These are phyloP conservation scores for Manis crassicaudata DNA, from an alignment of 2,797 vertebrate genomes.

Conservation along the genomic window DNA sequence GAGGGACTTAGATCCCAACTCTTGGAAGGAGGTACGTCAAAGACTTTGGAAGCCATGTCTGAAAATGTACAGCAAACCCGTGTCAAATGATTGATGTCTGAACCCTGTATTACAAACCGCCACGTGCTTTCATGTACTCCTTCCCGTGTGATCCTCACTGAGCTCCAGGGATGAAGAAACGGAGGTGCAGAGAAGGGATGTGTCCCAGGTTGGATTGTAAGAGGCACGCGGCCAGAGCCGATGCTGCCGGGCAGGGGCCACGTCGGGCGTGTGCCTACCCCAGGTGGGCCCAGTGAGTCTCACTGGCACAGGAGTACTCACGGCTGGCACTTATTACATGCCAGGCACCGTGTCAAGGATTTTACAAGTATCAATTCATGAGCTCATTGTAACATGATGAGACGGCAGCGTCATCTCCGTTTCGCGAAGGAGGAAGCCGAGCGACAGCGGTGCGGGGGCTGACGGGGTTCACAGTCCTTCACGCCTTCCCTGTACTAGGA, in stretches of 20 bases:
- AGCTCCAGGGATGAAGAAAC: neutral
- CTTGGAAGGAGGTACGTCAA: accelerated
- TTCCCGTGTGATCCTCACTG: neutral
- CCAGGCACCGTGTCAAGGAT: neutral
- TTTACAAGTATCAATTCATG: neutral
- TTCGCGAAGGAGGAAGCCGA: neutral
- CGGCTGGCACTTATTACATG: neutral
- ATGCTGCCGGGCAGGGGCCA: neutral
- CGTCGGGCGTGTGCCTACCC: accelerated
- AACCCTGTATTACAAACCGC: neutral
- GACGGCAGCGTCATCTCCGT: too few species aligned
- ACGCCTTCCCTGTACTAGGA: neutral
- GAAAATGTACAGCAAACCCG: accelerated
- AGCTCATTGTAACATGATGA: neutral
- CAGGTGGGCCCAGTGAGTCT: neutral
- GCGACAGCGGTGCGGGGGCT: neutral
- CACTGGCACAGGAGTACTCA: neutral
- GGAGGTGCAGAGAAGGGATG: neutral
- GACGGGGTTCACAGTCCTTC: neutral
- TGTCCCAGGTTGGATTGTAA: too few species aligned
- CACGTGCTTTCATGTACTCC: neutral
- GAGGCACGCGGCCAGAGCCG: neutral
- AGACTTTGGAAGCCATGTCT: neutral
- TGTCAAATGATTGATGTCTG: neutral
- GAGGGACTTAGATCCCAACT: neutral